These are phyloP conservation scores for Musca domestica DNA, from an alignment of 1,140 invertebrate genomes.

Conservation along the genomic window DNA sequence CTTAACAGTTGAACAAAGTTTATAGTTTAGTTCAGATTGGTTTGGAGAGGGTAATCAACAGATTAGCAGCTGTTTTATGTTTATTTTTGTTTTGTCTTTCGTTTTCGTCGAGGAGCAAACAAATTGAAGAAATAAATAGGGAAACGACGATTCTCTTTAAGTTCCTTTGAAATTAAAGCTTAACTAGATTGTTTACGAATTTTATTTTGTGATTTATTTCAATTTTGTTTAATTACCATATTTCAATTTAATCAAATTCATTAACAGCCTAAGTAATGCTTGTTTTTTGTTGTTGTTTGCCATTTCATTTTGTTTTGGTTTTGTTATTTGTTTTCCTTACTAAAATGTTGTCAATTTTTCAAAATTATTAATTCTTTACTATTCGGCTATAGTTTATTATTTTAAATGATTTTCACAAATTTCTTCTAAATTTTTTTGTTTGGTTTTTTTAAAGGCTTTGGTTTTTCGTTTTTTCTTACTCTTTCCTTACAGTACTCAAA, in stretches of 20 bases:
- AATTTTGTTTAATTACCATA: neutral
- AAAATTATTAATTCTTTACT: neutral
- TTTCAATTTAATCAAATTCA: slow-evolving; percentile 2
- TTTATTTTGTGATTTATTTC: neutral
- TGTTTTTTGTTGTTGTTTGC: slow-evolving; percentile 3
- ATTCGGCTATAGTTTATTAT: neutral
- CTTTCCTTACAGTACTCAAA: slow-evolving; percentile 3
- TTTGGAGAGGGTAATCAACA: neutral
- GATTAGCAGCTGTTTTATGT: slow-evolving; percentile 16
- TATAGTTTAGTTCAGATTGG: neutral
- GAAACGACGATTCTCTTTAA: neutral
- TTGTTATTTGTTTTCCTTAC: neutral
- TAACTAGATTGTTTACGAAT: neutral
- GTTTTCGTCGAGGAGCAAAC: neutral
- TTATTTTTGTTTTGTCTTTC: slow-evolving; percentile 1
- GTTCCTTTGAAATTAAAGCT: neutral
- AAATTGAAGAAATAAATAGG: no score
- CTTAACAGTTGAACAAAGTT: neutral
- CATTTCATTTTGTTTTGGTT: neutral
- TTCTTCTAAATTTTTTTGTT: slow-evolving; percentile 15
- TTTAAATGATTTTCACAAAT: slow-evolving; percentile 22
- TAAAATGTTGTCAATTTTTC: slow-evolving; percentile 9
- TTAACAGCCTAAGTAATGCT: slow-evolving; percentile 22
- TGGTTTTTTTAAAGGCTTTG: slow-evolving; percentile 9
- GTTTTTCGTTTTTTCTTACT: neutral